A percentile compares a stretch with the other conserved stretches of the same genome.
phyloP scores from a whole-genome alignment of 2,113 vertebrate species.

The Ascaphus truei region DNA sequence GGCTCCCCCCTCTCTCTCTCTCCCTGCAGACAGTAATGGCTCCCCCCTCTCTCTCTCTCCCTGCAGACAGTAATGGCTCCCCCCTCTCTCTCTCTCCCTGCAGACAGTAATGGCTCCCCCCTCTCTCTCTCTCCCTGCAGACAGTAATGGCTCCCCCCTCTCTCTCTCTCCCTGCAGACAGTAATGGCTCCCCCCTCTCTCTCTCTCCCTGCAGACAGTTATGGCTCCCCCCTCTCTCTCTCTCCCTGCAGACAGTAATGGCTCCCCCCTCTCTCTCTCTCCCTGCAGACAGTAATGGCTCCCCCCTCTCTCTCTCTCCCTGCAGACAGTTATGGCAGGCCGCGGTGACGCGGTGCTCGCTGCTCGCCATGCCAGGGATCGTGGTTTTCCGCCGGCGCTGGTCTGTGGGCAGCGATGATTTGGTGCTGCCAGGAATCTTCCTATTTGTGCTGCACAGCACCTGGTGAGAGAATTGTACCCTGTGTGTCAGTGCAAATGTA shows the following conservation, averaged over 20 bases:
- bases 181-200: not conserved
- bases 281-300: not conserved
- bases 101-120: conserved; percentile 32
- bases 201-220: not conserved
- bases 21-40: not conserved
- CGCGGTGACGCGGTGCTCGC: conserved; percentile 27
- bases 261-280: not conserved
- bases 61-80: not conserved
- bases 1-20: conserved; percentile 38
- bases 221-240: not conserved
- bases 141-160: not conserved
- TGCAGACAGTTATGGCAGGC: conserved; percentile 12
- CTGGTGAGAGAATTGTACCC: conserved; percentile 72
- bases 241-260: not conserved
- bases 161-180: not conserved
- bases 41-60: not conserved
- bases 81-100: not conserved
- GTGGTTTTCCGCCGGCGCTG: conserved; percentile 98
- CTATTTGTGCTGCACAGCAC: conserved; percentile 95
- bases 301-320: accelerated
- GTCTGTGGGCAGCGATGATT: conserved; percentile 99
- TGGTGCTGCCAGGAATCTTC: conserved; percentile 95
- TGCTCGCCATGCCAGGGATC: conserved; percentile 88
- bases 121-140: conserved; percentile 22
- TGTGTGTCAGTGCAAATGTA: no score